Evolutionary conservation across 1,140 invertebrate species (phyloP).

Genomic region (Zaprionus davidi): DNA sequence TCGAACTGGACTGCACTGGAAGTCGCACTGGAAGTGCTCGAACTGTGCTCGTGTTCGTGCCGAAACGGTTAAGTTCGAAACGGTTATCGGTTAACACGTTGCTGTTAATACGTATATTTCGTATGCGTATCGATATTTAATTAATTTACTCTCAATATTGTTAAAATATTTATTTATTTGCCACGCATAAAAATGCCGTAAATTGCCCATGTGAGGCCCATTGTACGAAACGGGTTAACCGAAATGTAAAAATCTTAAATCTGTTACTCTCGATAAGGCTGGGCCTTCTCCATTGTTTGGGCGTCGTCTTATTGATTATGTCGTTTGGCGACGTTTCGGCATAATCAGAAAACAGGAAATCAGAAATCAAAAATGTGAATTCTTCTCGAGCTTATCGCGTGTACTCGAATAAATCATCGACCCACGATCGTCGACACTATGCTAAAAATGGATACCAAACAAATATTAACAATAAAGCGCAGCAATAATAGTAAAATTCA

Average conservation of each 20-base stretch:
- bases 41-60: background rate
- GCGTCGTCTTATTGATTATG: slow-evolving; percentile 38
- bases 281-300: background rate
- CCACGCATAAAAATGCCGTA: slow-evolving; percentile 68
- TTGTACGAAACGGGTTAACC: slow-evolving; percentile 53
- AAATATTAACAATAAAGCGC: slow-evolving; percentile 60
- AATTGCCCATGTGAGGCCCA: slow-evolving; percentile 33
- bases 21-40: slow-evolving; percentile 33
- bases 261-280: slow-evolving; percentile 24
- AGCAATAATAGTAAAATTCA: slow-evolving; percentile 66
- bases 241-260: slow-evolving; percentile 3
- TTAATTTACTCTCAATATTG: slow-evolving; percentile 47
- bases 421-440: slow-evolving; percentile 9
- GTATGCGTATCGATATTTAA: slow-evolving; percentile 43
- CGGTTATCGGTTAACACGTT: slow-evolving; percentile 43
- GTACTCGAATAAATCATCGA: slow-evolving; percentile 21
- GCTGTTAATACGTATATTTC: slow-evolving; percentile 13
- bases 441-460: slow-evolving; percentile 35
- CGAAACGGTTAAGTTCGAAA: slow-evolving; percentile 59
- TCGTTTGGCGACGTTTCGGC: slow-evolving; percentile 30
- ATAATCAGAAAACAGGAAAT: slow-evolving; percentile 20
- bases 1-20: background rate
- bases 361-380: slow-evolving; percentile 1
- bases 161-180: slow-evolving; percentile 64
- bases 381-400: background rate